These are phyloP conservation scores for Microvelia longipes DNA, from an alignment of 1,140 invertebrate species.

Conservation along the genomic window DNA sequence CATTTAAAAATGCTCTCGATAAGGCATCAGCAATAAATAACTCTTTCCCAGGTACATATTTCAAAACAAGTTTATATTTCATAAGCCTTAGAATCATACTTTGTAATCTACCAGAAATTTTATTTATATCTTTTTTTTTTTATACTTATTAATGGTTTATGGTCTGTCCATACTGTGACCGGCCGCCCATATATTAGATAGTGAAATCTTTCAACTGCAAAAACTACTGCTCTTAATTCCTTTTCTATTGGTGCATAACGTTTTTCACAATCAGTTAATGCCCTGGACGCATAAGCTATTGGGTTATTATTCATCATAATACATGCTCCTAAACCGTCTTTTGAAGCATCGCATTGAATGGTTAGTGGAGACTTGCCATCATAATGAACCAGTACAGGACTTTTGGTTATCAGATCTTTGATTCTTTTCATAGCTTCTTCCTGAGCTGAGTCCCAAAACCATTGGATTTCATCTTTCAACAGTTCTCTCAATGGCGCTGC, in stretches of 20 bases:
- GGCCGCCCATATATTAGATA: not conserved
- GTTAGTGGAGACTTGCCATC: not conserved
- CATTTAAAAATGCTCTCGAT: not conserved
- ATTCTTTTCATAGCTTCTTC: not conserved
- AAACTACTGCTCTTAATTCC: not conserved
- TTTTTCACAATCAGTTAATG: not conserved
- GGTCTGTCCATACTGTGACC: not conserved
- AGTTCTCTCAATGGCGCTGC: not conserved
- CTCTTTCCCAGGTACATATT: not conserved
- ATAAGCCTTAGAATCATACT: not conserved
- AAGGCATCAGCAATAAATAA: not conserved
- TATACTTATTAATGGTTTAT: not conserved
- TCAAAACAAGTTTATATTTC: not conserved
- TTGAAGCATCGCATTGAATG: not conserved
- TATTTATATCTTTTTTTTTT: not conserved
- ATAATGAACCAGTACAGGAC: not conserved
- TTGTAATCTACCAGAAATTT: not conserved
- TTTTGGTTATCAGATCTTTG: not conserved
- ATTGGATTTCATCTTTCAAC: not conserved
- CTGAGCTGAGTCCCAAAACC: not conserved
- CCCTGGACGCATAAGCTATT: not conserved
- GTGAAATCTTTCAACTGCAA: not conserved
- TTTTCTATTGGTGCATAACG: not conserved
- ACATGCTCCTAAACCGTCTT: not conserved
- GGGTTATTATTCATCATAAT: not conserved